Base-by-base conservation (phyloP, 2,797 vertebrate species). In the Crocodylus rhombifer region DNA sequence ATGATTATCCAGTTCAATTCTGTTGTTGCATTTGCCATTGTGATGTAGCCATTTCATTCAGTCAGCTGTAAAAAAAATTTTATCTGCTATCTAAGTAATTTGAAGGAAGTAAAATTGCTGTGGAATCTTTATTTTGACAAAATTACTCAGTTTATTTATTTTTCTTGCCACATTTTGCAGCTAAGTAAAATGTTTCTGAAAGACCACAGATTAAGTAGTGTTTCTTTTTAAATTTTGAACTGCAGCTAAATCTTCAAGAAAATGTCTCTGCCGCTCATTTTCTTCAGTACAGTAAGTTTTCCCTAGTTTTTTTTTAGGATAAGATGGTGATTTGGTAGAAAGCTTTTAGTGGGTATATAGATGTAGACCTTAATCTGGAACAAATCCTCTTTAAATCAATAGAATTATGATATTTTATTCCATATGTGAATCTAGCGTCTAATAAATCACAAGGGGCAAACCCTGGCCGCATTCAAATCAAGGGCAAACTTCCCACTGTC, bases 81-180 rank as follows among this genome's bases (percentile, higher is more conserved):
- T 74, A 82, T 82, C 77, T 79, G 71, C 83, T 87, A 91, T 56
- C 77, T 84, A 85, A 96, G 73, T 4, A n/a, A 71, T 83, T 93
- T 42, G 2, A 55, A 95, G 30, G 60, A 79, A 87, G 23, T 65
- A 61, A 83, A 95, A 88, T 3, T 55, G 25, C 56, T 4, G 20
- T 73, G 18, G 56, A n/a, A 82, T 89, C 80, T 74, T 86, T 65
- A 91, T 84, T 95, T 94, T 92, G 84, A 87, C 6, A 71, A 88
- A 95, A 62, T 71, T 92, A 84, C 5, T 77, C 28, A 63, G 21
- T 93, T 84, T 83, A 42, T 86, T 96, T 51, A 51, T 51, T 51
- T 88, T 61, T 90, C 67, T 87, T 75, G 7, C 4, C 17, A 61
- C 5, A 21, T 86, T 84, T 23, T 93, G 67, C 65, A 74, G 23